Evolutionary conservation across 2,113 vertebrate genomes (phyloP).

Genomic region (Centropus bengalensis): DNA sequence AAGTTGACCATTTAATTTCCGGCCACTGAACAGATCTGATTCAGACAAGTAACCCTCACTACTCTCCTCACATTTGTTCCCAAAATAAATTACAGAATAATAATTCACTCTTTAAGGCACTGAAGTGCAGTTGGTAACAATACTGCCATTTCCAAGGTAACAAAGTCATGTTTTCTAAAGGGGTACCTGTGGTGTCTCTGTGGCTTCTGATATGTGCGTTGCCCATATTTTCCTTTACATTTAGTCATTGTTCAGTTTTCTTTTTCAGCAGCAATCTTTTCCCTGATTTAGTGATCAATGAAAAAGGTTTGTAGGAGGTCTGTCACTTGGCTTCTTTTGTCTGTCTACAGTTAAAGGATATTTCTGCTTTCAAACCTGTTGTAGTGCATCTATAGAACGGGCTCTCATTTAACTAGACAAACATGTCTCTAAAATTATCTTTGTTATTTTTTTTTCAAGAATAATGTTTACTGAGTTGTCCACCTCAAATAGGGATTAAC

Average conservation of each 20-base stretch:
- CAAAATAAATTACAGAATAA: conserved; percentile 55
- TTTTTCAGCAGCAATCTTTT: not conserved
- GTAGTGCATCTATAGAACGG: not conserved
- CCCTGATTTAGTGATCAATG: not conserved
- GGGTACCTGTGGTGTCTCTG: not conserved
- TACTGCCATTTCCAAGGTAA: conserved; percentile 25
- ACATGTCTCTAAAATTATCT: not conserved
- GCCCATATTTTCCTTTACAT: not conserved
- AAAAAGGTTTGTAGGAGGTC: not conserved
- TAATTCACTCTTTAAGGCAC: not conserved
- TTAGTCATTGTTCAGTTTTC: not conserved
- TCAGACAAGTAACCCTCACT: conserved; percentile 20
- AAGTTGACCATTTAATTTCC: conserved; percentile 71
- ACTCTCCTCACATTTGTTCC: not conserved
- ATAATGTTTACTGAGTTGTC: not conserved
- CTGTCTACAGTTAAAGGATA: not conserved
- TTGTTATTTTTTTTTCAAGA: not conserved
- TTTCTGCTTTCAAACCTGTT: not conserved
- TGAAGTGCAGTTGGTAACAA: not conserved
- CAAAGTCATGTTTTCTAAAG: not conserved
- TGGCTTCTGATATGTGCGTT: not conserved
- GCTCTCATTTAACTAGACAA: not conserved
- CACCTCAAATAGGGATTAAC: not conserved
- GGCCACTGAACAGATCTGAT: conserved; percentile 64
- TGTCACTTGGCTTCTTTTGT: not conserved